Conservation (phyloP, 2,797 vertebrate genomes). For the Enteromius viviparus region DNA sequence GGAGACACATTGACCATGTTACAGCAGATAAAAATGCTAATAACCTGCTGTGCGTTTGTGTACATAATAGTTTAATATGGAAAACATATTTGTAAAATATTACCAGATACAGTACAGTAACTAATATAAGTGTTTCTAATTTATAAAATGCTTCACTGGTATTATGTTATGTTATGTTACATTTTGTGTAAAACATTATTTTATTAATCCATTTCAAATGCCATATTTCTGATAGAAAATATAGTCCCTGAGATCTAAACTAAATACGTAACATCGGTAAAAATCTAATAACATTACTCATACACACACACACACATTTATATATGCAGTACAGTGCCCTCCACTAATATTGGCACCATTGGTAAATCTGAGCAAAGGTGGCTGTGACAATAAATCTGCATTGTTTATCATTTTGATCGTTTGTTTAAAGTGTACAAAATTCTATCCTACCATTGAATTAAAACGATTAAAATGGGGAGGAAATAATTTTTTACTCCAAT, state of each 20-base stretch:
- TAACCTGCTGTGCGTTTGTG: constrained; percentile 63
- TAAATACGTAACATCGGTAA: background rate
- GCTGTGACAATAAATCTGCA: too few species aligned
- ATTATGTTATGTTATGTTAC: background rate
- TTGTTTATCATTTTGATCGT: too few species aligned
- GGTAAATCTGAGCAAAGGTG: too few species aligned
- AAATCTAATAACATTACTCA: background rate
- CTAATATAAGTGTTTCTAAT: background rate
- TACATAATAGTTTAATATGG: background rate
- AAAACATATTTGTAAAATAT: constrained; percentile 4
- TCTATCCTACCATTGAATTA: too few species aligned
- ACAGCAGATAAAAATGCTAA: constrained; percentile 82
- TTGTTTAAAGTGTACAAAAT: too few species aligned
- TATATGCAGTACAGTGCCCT: too few species aligned
- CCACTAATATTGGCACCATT: too few species aligned
- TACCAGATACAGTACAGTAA: background rate
- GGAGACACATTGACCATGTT: constrained; percentile 84
- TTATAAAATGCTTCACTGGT: background rate
- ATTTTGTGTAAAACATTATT: background rate
- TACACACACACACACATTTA: too few species aligned
- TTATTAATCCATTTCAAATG: background rate
- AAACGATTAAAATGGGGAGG: too few species aligned
- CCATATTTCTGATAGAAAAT: background rate
- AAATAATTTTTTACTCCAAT: too few species aligned
- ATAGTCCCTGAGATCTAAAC: background rate